Evolutionary conservation across 2,797 vertebrate species (phyloP), one percentile per base, ranked within the genome.

Genomic region (Sibirionetta formosa): DNA sequence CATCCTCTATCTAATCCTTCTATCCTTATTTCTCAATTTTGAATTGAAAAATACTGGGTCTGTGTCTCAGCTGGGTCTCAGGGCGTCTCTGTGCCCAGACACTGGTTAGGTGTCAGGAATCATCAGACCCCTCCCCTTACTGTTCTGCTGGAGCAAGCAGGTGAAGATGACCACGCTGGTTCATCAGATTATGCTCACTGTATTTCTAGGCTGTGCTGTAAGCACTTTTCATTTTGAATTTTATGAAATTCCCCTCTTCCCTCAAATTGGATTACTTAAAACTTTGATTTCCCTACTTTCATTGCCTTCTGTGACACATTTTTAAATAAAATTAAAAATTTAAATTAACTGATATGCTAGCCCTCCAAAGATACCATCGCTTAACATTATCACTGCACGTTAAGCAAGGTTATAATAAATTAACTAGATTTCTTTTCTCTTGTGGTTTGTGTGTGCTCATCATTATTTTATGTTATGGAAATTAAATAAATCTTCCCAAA

Each of bases 261-360:
- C 26, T 94, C 75, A 82, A 48, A 71, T 9, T 87, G n/a, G 11
- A 81, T 97, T 96, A 88, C 57, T 95, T 97, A 77, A 93, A 94
- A 79, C 44, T 81, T 79, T 31, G 36, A 93, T 87, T 94, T 96
- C 96, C 72, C 78, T 95, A 56, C n/a, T 51, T 33, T 73, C 80
- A 35, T 23, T 93, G 64, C 40, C 48, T 73, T 95, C 65, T 58
- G 38, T 96, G 81, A 82, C 76, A 95, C 48, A 82, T 7, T 89
- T 94, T 87, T 94, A 73, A 93, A 82, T 35, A 79, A 36, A 84
- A 53, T 95, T 91, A 95, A 93, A 76, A 48, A 63, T 91, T 85
- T 95, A 93, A 95, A 93, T 88, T 84, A 90, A 93, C 76, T 71
- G 27, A 61, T 40, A 12, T 73, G 33, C 53, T 56, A 36, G 80